Base-by-base conservation (phyloP, 2,888 invertebrate genomes). In the Ornithoptera priamus region DNA sequence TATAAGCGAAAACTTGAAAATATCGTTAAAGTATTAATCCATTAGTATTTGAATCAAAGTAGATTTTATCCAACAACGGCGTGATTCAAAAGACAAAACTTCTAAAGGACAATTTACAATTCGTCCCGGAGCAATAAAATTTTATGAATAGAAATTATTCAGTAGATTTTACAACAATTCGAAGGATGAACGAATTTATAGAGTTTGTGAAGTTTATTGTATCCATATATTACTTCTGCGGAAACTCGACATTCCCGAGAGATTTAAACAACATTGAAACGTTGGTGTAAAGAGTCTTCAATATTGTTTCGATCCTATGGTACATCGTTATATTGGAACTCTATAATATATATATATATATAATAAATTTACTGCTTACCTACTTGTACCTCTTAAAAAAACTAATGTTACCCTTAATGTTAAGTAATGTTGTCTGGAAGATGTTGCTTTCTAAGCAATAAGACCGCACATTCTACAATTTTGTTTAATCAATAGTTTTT, bases 91-190 rank as follows among this genome's bases (percentile, higher is more conserved):
- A 56, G 8, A 3, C 5, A 4, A 56, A 56, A 58, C 22, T 58
- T 58, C 1, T 22, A 24, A 58, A 58, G 57, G 12, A 22, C 57
- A 12, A 58, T 58, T 58, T 22, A 58, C 57, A 58, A 15, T 60
- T 60, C 60, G n/a, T 36, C 17, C 22, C 36, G 36, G 30, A 30
- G 62, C 62, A 42, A 36, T 62, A 62, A 62, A 62, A 39, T 42
- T 39, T 62, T 42, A 62, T 62, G 62, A 62, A 42, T 62, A 42
- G 30, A 42, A 62, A 62, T 62, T 42, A 62, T 62, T 62, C 20
- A 1, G 62, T 36, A 36, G 42, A 62, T 62, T 60, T 60, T 15
- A 15, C 42, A 62, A 18, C 20, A 42, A 36, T 62, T 62, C 30
- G 30, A 62, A 62, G 30, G 42, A 62, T 8, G 39, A 30, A n/a